Evolutionary conservation across 2,888 invertebrate genomes (phyloP).

Genomic region (Drosophila cracens): DNA sequence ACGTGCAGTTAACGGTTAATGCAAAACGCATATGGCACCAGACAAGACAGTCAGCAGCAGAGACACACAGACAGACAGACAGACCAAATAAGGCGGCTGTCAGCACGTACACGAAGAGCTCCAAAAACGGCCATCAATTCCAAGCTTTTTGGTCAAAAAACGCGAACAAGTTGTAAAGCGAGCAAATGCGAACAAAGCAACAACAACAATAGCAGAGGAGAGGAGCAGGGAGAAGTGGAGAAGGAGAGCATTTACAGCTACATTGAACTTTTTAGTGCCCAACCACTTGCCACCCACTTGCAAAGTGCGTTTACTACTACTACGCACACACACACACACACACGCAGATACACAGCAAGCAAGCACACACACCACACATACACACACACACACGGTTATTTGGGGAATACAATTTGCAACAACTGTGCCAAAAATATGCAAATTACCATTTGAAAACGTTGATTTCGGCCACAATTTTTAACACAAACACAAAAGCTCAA

Average conservation of each 20-base stretch:
- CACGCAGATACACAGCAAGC: conserved; percentile 25
- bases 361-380: conserved; percentile 16
- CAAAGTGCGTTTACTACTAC: conserved; percentile 80
- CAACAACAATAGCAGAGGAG: conserved; percentile 22
- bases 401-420: conserved; percentile 49
- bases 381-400: not conserved
- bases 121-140: conserved; percentile 71
- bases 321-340: conserved; percentile 63
- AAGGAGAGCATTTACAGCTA: conserved; percentile 72
- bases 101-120: conserved; percentile 59
- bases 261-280: conserved; percentile 74
- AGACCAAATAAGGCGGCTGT: conserved; percentile 67
- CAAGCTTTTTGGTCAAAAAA: conserved; percentile 74
- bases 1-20: conserved; percentile 81
- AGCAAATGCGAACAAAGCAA: conserved; percentile 73
- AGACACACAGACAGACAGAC: conserved; percentile 37
- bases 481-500: conserved; percentile 28
- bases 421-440: conserved; percentile 74
- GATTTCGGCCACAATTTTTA: conserved; percentile 46
- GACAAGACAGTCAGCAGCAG: conserved; percentile 32
- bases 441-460: conserved; percentile 74
- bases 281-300: conserved; percentile 70
- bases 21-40: conserved; percentile 75
- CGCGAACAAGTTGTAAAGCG: conserved; percentile 78
- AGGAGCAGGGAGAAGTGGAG: conserved; percentile 4